A percentile compares a stretch with the other conserved stretches of the same genome.
phyloP scores from a whole-genome alignment of 2,797 vertebrate genomes.

The Setipinna tenuifilis region DNA sequence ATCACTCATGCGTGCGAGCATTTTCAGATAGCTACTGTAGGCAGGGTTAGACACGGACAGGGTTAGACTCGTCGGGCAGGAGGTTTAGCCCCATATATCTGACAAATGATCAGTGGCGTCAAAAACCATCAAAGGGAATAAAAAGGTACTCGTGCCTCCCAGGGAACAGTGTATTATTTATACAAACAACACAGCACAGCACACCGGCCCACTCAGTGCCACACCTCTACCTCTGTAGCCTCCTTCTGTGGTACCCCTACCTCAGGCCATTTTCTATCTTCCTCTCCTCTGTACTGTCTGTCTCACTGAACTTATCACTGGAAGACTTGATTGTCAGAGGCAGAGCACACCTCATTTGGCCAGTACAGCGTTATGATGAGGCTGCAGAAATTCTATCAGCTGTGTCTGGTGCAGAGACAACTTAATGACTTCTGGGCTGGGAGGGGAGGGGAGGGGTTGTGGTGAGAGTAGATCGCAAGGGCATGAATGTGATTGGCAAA shows the following conservation, averaged over 20 bases:
- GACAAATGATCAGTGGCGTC: background rate
- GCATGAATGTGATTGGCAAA: no score
- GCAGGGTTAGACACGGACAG: background rate
- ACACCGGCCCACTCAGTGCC: background rate
- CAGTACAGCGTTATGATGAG: background rate
- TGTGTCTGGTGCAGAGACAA: background rate
- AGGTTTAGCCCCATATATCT: background rate
- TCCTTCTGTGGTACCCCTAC: background rate
- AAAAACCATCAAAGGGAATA: background rate
- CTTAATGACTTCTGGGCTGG: background rate
- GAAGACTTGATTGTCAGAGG: background rate
- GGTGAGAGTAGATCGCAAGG: no score
- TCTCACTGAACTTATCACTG: background rate
- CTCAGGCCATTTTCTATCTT: background rate
- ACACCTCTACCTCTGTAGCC: background rate
- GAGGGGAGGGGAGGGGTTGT: background rate
- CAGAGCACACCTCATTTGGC: slow-evolving; percentile 2
- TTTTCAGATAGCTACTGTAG: slow-evolving; percentile 8
- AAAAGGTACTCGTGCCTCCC: no score
- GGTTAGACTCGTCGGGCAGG: background rate
- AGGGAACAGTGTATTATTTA: no score
- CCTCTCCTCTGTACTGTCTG: background rate
- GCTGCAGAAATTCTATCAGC: background rate
- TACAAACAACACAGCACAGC: background rate
- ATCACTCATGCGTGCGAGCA: background rate